Conservation (phyloP, 2,888 invertebrate genomes). For the Steromphala cineraria region DNA sequence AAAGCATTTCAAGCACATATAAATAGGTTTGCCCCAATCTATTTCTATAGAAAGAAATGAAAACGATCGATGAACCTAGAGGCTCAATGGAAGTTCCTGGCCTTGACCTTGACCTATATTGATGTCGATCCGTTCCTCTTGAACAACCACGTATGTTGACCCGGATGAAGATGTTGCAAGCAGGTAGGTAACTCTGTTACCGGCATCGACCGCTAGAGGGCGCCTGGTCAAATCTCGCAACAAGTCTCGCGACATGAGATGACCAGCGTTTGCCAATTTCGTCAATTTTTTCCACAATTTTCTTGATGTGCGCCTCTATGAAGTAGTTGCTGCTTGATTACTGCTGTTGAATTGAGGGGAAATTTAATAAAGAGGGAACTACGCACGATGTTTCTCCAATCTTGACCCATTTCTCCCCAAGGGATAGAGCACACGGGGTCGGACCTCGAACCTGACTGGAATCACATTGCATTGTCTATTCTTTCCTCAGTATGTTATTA, state of each 20-base stretch:
- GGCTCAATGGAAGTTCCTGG: not conserved
- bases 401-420: not conserved
- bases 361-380: not conserved
- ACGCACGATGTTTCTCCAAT: not conserved
- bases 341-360: not conserved
- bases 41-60: not conserved
- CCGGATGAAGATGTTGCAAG: not conserved
- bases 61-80: not conserved
- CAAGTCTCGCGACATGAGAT: not conserved
- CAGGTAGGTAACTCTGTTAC: not conserved
- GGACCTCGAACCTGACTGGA: too few species aligned
- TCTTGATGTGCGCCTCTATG: constrained; percentile 13
- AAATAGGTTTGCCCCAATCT: constrained; percentile 11
- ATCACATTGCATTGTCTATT: too few species aligned
- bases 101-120: constrained; percentile 3
- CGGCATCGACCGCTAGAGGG: not conserved
- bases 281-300: constrained; percentile 15
- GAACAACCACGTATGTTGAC: constrained; percentile 10
- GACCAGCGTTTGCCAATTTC: not conserved
- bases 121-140: not conserved
- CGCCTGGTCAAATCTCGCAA: not conserved
- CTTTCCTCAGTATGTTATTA: too few species aligned
- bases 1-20: constrained; percentile 9
- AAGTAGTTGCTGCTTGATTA: not conserved
- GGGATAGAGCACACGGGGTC: too few species aligned